phyloP scores from a whole-genome alignment of 2,797 vertebrate species.

The Coreius guichenoti region DNA sequence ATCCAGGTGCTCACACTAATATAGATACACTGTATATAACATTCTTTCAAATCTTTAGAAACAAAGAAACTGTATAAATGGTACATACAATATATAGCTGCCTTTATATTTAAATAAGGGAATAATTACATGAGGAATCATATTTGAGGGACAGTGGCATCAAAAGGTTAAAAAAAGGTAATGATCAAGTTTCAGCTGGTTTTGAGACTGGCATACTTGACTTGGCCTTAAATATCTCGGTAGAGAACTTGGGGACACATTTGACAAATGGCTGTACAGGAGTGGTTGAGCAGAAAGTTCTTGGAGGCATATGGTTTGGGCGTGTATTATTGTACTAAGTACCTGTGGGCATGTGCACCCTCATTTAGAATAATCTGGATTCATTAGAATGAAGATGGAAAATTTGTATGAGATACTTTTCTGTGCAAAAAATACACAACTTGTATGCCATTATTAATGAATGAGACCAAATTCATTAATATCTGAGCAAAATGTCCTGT shows the following conservation, averaged over 20 bases:
- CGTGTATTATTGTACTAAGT: not conserved
- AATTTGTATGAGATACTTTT: not conserved
- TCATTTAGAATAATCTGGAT: not conserved
- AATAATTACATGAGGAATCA: not conserved
- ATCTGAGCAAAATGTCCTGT: not conserved
- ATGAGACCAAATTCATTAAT: not conserved
- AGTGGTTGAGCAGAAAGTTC: not conserved
- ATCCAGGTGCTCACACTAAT: too few species aligned
- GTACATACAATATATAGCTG: too few species aligned
- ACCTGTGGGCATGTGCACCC: not conserved
- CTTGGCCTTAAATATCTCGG: not conserved
- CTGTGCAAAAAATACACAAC: not conserved
- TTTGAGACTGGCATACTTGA: not conserved
- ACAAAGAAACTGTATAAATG: too few species aligned
- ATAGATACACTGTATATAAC: too few species aligned
- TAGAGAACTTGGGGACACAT: not conserved
- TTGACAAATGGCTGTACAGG: not conserved
- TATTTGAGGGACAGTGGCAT: not conserved
- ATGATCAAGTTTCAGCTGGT: not conserved
- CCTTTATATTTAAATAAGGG: not conserved
- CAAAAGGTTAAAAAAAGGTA: not conserved
- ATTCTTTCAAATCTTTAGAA: too few species aligned
- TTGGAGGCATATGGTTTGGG: not conserved
- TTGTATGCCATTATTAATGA: not conserved
- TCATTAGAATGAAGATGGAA: not conserved